phyloP scores from a whole-genome alignment of 2,888 invertebrate genomes.

The Dynastes grantii region DNA sequence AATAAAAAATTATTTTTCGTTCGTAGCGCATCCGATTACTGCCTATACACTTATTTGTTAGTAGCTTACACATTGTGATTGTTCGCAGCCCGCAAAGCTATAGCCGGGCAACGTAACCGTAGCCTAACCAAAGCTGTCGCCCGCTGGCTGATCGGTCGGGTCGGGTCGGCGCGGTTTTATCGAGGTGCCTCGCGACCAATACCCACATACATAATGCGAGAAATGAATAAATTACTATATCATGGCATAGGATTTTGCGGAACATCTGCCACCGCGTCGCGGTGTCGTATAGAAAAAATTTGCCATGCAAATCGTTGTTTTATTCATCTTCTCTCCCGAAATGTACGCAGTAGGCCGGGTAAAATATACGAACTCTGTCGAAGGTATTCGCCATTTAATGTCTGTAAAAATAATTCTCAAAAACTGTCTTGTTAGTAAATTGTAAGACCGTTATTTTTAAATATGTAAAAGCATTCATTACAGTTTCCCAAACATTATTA shows the following conservation, averaged over 20 bases:
- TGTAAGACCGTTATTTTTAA: no score
- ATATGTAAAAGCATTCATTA: no score
- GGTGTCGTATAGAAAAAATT: neutral
- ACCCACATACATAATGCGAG: conserved; percentile 21
- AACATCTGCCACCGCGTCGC: neutral
- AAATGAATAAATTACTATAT: conserved; percentile 8
- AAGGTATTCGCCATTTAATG: no score
- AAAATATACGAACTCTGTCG: no score
- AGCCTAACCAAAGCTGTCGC: neutral
- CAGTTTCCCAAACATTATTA: no score
- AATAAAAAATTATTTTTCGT: conserved; percentile 17
- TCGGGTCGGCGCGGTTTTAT: neutral
- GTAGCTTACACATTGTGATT: no score
- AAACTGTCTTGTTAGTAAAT: no score
- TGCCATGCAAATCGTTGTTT: conserved; percentile 3
- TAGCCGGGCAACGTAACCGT: neutral
- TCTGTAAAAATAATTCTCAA: no score
- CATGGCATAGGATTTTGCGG: neutral
- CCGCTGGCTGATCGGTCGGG: neutral
- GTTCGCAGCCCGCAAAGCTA: neutral
- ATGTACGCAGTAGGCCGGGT: neutral
- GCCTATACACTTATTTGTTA: no score
- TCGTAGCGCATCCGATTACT: neutral
- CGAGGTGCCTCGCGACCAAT: no score
- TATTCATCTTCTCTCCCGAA: neutral